These are phyloP conservation scores for Tipula unca DNA, from an alignment of 2,888 invertebrate genomes.

Conservation along the genomic window DNA sequence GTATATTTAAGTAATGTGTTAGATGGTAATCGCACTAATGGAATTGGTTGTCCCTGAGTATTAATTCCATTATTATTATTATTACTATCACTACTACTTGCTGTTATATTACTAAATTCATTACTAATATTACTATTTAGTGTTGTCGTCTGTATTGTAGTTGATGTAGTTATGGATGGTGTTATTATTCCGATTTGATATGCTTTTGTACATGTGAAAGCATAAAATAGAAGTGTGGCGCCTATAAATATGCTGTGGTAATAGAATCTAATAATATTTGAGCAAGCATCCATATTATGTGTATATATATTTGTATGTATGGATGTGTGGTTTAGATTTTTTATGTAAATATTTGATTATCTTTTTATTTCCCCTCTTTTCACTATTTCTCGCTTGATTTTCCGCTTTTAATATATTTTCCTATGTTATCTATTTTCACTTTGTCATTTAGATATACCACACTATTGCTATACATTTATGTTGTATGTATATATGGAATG, in stretches of 20 bases:
- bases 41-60: conserved; percentile 29
- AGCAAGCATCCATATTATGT: conserved; percentile 17
- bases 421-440: not conserved
- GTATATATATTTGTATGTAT: not conserved
- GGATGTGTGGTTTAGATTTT: not conserved
- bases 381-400: not conserved
- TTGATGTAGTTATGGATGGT: not conserved
- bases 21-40: conserved; percentile 41
- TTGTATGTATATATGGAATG: not conserved
- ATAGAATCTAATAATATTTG: conserved; percentile 2
- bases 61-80: conserved; percentile 3
- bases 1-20: conserved; percentile 45
- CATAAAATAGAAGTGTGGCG: conserved; percentile 9
- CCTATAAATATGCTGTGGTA: conserved; percentile 10
- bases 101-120: not conserved
- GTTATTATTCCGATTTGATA: not conserved
- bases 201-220: not conserved
- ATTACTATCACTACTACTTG: not conserved
- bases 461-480: not conserved
- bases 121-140: not conserved
- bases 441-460: not conserved
- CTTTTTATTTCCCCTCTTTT: not conserved
- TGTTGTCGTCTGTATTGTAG: not conserved
- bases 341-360: not conserved
- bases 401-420: not conserved